These are phyloP conservation scores for Orycteropus afer DNA, from an alignment of 2,113 vertebrate genomes.

Conservation along the genomic window DNA sequence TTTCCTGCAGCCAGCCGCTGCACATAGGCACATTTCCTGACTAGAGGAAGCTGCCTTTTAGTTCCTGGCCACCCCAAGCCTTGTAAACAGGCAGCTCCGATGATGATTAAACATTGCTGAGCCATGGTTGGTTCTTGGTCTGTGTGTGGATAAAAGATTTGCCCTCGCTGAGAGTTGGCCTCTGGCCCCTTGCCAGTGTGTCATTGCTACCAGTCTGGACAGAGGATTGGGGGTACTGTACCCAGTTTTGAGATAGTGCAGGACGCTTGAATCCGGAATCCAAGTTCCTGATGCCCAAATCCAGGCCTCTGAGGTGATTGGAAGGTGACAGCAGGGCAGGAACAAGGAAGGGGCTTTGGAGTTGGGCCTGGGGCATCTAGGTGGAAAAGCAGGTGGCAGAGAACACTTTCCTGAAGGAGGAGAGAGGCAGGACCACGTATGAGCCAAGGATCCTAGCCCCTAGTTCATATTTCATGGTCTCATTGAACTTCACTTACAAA, in stretches of 20 bases:
- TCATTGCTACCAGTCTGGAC: not conserved
- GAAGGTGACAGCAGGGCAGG: not conserved
- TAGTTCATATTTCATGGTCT: not conserved
- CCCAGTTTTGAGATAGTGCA: not conserved
- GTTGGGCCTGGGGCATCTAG: not conserved
- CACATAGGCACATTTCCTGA: not conserved
- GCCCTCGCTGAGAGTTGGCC: not conserved
- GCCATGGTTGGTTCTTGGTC: not conserved
- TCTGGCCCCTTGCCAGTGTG: not conserved
- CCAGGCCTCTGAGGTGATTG: not conserved
- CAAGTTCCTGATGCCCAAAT: not conserved
- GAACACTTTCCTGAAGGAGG: not conserved
- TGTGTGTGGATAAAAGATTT: not conserved
- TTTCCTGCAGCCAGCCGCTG: not conserved
- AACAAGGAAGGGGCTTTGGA: not conserved
- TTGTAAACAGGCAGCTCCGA: not conserved
- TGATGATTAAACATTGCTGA: not conserved
- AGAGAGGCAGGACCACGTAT: not conserved
- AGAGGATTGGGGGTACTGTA: not conserved
- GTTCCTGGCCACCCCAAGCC: not conserved
- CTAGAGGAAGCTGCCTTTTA: too few species aligned
- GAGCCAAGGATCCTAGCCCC: not conserved
- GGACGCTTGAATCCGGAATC: rapidly evolving
- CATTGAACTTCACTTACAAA: not conserved
- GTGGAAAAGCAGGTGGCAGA: not conserved